phyloP scores from a whole-genome alignment of 2,888 invertebrate species.

The Epinotia bilunana region DNA sequence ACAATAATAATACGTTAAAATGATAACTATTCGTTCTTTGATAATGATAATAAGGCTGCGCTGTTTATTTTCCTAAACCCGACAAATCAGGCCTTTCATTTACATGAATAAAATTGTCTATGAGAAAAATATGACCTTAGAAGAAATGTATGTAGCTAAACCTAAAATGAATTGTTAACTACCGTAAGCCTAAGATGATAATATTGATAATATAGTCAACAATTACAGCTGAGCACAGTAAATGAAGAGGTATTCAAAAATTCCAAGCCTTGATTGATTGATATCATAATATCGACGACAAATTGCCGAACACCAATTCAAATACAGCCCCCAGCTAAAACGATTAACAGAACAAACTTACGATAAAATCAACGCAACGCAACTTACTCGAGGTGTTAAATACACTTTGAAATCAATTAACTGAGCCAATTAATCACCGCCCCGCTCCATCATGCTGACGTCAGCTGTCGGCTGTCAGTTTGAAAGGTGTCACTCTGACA shows the following conservation, averaged over 20 bases:
- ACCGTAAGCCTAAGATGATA: not conserved
- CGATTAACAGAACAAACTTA: conserved; percentile 33
- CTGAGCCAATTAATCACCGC: conserved; percentile 61
- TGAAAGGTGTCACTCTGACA: conserved; percentile 70
- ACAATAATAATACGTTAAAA: too few relatives aligned
- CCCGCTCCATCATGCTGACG: conserved; percentile 60
- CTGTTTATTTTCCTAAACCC: too few relatives aligned
- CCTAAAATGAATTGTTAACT: not conserved
- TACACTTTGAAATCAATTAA: conserved; percentile 66
- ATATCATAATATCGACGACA: conserved; percentile 28
- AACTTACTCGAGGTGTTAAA: conserved; percentile 41
- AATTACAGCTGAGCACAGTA: too few relatives aligned
- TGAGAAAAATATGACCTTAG: too few relatives aligned
- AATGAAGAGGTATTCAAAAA: not conserved
- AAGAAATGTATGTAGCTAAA: too few relatives aligned
- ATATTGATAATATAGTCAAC: too few relatives aligned
- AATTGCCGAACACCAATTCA: conserved; percentile 9
- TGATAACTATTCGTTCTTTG: too few relatives aligned
- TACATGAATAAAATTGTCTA: too few relatives aligned
- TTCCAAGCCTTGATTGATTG: conserved; percentile 8
- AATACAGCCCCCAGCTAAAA: conserved; percentile 35
- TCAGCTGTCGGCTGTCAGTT: conserved; percentile 64
- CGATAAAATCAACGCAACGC: conserved; percentile 24
- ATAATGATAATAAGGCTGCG: too few relatives aligned
- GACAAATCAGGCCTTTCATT: too few relatives aligned